Conservation (phyloP, 1,140 invertebrate species). For the Zaprionus ornatus region DNA sequence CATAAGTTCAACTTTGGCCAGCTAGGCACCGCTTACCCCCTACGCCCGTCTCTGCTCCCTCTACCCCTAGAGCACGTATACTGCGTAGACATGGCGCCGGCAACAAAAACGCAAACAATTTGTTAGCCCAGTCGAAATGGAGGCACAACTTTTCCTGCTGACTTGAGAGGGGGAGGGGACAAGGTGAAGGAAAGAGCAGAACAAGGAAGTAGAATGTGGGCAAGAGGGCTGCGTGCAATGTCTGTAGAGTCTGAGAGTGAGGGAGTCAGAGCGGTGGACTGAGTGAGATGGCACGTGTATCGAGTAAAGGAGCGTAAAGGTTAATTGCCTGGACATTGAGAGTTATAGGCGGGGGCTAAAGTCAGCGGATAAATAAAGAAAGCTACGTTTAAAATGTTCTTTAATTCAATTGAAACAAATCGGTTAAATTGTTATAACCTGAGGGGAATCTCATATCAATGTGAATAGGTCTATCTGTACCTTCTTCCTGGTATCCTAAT, state of each 20-base stretch:
- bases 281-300: background rate
- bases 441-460: background rate
- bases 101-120: conserved; percentile 12
- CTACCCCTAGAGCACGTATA: background rate
- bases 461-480: background rate
- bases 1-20: conserved; percentile 65
- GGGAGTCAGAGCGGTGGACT: background rate
- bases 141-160: conserved; percentile 27
- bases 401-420: background rate
- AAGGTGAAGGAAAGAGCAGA: background rate
- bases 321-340: conserved; percentile 11
- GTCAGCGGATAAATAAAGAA: background rate
- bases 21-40: background rate
- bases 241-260: background rate
- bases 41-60: background rate
- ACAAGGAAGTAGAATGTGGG: background rate
- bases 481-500: background rate
- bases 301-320: background rate
- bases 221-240: background rate
- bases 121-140: conserved; percentile 4
- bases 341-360: background rate
- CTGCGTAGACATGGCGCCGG: background rate
- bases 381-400: background rate
- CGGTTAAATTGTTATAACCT: background rate
- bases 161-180: background rate